Evolutionary conservation across 2,113 vertebrate genomes (phyloP).

Genomic region (Otus sunia): DNA sequence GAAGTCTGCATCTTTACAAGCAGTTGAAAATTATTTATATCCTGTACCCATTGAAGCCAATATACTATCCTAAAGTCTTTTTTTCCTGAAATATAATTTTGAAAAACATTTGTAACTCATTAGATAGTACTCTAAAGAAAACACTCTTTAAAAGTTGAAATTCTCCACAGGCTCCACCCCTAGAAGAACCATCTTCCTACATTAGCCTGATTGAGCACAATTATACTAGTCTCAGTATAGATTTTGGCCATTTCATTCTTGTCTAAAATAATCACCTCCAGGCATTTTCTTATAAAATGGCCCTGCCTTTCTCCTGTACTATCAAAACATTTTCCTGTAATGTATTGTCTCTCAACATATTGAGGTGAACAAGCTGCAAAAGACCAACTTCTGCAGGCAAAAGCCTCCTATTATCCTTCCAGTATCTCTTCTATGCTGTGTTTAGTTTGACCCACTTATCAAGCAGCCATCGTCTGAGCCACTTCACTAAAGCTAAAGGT

Average conservation of each 20-base stretch:
- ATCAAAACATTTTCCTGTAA: background rate
- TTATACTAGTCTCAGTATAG: background rate
- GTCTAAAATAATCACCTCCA: background rate
- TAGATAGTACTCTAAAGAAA: background rate
- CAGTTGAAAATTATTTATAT: background rate
- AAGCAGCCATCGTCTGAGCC: background rate
- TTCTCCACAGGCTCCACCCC: background rate
- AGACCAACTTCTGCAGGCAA: background rate
- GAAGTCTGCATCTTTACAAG: background rate
- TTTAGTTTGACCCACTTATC: slow-evolving; percentile 32
- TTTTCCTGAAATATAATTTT: background rate
- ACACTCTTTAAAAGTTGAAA: background rate
- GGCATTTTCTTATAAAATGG: background rate
- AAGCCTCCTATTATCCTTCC: background rate
- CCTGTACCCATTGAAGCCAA: background rate
- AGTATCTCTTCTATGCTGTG: background rate
- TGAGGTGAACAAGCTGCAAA: background rate
- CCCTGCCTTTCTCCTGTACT: background rate
- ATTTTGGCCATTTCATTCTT: background rate
- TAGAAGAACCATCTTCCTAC: background rate
- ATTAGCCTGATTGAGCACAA: background rate
- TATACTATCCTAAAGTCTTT: background rate
- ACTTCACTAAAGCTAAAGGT: slow-evolving; percentile 6
- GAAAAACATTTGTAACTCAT: background rate
- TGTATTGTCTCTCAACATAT: background rate